Evolutionary conservation across 2,113 vertebrate genomes (phyloP).

Genomic region (Thalassoma bifasciatum): DNA sequence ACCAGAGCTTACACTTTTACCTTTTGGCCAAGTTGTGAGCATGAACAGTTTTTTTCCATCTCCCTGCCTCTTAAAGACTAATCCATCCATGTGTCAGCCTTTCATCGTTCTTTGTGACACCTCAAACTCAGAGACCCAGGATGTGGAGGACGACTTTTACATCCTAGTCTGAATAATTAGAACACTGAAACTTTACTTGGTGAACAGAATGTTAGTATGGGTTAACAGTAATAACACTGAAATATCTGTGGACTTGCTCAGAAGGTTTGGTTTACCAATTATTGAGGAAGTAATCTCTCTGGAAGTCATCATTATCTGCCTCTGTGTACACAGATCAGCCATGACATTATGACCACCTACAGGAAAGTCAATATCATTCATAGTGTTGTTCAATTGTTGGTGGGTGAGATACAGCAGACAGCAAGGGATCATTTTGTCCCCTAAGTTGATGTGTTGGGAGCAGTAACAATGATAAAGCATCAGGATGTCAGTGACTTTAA

Average conservation of each 20-base stretch:
- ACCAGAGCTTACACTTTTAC: slow-evolving; percentile 1
- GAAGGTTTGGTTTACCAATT: no score
- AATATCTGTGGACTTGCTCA: neutral
- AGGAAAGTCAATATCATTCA: no score
- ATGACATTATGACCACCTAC: no score
- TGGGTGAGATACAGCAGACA: no score
- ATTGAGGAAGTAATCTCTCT: neutral
- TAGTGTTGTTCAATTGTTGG: no score
- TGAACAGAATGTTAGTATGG: neutral
- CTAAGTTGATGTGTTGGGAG: no score
- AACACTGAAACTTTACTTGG: neutral
- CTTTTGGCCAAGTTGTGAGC: slow-evolving; percentile 2
- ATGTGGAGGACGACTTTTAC: neutral
- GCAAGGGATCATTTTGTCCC: no score
- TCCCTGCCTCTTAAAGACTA: slow-evolving; percentile 8
- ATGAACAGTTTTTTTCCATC: neutral
- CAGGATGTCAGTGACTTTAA: no score
- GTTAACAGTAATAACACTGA: neutral
- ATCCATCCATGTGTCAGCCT: slow-evolving; percentile 2
- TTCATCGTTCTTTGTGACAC: slow-evolving; percentile 26
- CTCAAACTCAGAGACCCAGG: neutral
- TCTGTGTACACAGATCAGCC: neutral
- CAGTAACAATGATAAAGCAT: no score
- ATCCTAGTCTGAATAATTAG: neutral
- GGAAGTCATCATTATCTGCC: neutral